Evolutionary conservation across 92 coral and sea anemone genomes (phyloP).

Genomic region (Epizoanthus rinbou): DNA sequence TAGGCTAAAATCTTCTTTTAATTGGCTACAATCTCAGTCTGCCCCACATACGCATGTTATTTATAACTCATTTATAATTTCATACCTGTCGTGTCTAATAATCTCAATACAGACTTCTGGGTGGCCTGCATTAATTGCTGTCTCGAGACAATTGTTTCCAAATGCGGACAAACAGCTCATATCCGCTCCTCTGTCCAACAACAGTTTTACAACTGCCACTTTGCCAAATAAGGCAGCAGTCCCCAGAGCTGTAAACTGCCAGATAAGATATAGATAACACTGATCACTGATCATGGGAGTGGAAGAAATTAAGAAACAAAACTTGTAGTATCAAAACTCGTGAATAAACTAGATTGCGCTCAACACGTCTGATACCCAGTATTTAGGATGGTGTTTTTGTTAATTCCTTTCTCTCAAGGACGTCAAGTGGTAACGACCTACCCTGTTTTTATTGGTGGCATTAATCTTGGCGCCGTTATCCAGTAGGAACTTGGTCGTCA

Average conservation of each 20-base stretch:
- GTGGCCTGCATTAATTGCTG: conserved; percentile 67
- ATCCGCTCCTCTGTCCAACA: conserved; percentile 81
- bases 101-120: conserved; percentile 72
- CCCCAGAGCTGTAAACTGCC: conserved; percentile 66
- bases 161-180: conserved; percentile 42
- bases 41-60: too few relatives aligned
- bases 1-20: too few relatives aligned
- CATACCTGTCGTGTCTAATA: conserved; percentile 68
- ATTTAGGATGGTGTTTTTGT: too few relatives aligned
- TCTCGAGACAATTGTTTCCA: conserved; percentile 67
- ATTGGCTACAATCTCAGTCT: too few relatives aligned
- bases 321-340: not conserved
- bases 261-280: not conserved
- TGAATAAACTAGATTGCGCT: too few relatives aligned
- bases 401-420: too few relatives aligned
- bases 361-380: too few relatives aligned
- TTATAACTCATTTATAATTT: too few relatives aligned
- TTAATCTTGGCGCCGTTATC: conserved; percentile 76
- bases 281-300: not conserved
- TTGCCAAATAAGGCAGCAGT: conserved; percentile 70
- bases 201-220: conserved; percentile 48
- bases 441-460: conserved; percentile 75
- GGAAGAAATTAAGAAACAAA: not conserved
- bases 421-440: conserved; percentile 33
- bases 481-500: conserved; percentile 45